Evolutionary conservation across 1,140 invertebrate genomes (phyloP).

Genomic region (Laodelphax striatellus): DNA sequence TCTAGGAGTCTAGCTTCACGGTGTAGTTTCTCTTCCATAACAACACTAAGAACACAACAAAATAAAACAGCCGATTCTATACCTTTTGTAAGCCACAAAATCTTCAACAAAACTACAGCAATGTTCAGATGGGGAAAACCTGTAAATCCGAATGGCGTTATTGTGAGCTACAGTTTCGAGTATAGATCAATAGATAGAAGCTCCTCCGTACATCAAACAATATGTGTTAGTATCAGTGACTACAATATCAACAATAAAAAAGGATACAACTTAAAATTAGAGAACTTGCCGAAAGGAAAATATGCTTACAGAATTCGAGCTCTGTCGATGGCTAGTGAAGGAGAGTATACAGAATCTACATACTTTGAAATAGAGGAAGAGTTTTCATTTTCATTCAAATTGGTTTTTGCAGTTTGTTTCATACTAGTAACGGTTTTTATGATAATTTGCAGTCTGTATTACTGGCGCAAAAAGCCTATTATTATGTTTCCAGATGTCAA

Average conservation of each 20-base stretch:
- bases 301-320: constrained; percentile 17
- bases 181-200: constrained; percentile 15
- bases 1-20: not conserved
- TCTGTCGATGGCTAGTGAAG: constrained; percentile 20
- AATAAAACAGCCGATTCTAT: constrained; percentile 18
- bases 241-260: constrained; percentile 1
- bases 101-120: constrained; percentile 16
- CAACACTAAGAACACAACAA: constrained; percentile 17
- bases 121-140: constrained; percentile 35
- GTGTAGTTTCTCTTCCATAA: constrained; percentile 21
- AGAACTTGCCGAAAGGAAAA: constrained; percentile 8
- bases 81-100: not conserved
- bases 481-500: constrained; percentile 16
- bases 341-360: constrained; percentile 10
- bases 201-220: constrained; percentile 25
- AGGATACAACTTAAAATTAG: constrained; percentile 3
- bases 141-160: constrained; percentile 67
- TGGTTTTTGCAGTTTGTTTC: constrained; percentile 2
- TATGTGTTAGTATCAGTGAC: constrained; percentile 13
- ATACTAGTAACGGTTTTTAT: constrained; percentile 6
- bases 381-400: constrained; percentile 1
- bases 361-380: constrained; percentile 14
- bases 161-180: constrained; percentile 68
- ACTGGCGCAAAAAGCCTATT: constrained; percentile 13
- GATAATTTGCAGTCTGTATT: constrained; percentile 10